Conservation (phyloP, 1,140 invertebrate genomes). For the Tribolium castaneum region DNA sequence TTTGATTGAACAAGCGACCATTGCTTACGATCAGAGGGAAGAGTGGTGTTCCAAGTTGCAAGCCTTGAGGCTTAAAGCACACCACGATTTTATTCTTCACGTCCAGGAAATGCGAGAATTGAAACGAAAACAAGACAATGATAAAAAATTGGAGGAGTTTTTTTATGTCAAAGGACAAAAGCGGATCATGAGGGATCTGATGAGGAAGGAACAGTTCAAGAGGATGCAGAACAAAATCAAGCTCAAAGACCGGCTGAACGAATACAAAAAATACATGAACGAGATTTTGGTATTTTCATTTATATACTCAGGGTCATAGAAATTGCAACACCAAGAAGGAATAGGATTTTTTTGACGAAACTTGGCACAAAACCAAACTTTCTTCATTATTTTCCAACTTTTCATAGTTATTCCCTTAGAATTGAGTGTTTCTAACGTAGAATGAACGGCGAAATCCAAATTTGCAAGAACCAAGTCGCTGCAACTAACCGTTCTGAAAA, state of each 20-base stretch:
- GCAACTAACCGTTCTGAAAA: too few species aligned
- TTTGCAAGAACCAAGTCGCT: too few species aligned
- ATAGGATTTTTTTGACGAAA: too few species aligned
- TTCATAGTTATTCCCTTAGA: too few species aligned
- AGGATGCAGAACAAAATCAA: slow-evolving; percentile 77
- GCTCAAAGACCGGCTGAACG: slow-evolving; percentile 77
- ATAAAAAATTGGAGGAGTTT: slow-evolving; percentile 86
- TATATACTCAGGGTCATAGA: too few species aligned
- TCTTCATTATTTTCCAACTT: too few species aligned
- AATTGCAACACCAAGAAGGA: too few species aligned
- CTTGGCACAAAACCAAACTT: too few species aligned
- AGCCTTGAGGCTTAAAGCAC: slow-evolving; percentile 76
- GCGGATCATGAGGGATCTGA: slow-evolving; percentile 78
- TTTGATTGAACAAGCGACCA: slow-evolving; percentile 83
- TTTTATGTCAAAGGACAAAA: slow-evolving; percentile 86
- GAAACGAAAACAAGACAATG: slow-evolving; percentile 85
- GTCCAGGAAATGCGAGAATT: slow-evolving; percentile 83
- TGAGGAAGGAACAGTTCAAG: slow-evolving; percentile 76
- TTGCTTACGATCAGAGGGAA: slow-evolving; percentile 85
- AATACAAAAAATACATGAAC: background rate
- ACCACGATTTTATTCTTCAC: slow-evolving; percentile 65
- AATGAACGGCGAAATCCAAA: too few species aligned
- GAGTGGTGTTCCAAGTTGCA: slow-evolving; percentile 84
- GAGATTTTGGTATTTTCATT: background rate
- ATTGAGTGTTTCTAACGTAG: too few species aligned